phyloP scores from a whole-genome alignment of 2,797 vertebrate species.

The Adelosebastes latens region DNA sequence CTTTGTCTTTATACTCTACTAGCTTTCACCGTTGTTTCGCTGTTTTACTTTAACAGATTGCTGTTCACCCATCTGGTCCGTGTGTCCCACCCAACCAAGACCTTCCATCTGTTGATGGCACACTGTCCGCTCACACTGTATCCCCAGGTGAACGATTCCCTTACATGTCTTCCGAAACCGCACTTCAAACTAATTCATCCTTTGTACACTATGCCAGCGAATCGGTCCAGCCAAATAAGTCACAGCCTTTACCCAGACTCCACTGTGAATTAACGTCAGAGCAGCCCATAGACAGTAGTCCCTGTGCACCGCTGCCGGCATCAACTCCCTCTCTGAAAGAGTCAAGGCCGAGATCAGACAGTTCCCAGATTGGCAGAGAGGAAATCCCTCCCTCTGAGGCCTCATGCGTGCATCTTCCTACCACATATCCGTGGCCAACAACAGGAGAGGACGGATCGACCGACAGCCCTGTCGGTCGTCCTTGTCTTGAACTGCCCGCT shows the following conservation, averaged over 20 bases:
- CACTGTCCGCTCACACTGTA: constrained; percentile 47
- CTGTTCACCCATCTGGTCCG: constrained; percentile 54
- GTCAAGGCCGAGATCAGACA: constrained; percentile 35
- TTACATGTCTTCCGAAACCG: constrained; percentile 51
- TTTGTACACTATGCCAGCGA: constrained; percentile 51
- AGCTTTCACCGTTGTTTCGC: constrained; percentile 55
- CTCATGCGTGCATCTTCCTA: constrained; percentile 15
- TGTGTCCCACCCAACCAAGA: constrained; percentile 59
- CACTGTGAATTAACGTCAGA: constrained; percentile 58
- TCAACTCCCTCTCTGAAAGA: constrained; percentile 25
- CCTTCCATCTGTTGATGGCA: constrained; percentile 55
- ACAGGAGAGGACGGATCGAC: constrained; percentile 34
- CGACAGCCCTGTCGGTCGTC: constrained; percentile 10
- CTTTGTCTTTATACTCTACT: constrained; percentile 37
- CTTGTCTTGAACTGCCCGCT: constrained; percentile 14
- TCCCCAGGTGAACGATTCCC: constrained; percentile 61
- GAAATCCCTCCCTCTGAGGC: constrained; percentile 37
- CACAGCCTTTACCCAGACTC: constrained; percentile 50
- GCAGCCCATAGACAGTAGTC: constrained; percentile 22
- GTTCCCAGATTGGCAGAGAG: constrained; percentile 41
- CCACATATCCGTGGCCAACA: constrained; percentile 30
- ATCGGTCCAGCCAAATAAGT: constrained; percentile 46
- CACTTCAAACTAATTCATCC: constrained; percentile 44
- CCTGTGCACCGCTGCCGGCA: constrained; percentile 10
- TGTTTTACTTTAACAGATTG: constrained; percentile 72